Base-by-base conservation (phyloP, 2,113 vertebrate genomes). In the Vimba vimba region DNA sequence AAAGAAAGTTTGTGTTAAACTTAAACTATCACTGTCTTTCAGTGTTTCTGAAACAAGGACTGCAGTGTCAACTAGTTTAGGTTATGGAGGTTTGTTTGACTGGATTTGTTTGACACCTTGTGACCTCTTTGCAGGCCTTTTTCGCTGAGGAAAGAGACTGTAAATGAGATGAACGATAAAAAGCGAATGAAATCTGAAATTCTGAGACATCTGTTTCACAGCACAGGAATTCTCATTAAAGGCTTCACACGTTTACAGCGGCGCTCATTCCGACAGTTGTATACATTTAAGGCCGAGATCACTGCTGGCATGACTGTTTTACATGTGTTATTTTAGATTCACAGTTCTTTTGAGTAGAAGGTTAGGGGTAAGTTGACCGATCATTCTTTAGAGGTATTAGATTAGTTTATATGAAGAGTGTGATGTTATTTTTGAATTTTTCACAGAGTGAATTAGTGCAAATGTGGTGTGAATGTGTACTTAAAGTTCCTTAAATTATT, bases 131-230 rank as follows among this genome's bases (percentile, higher is more conserved):
- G 25, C 30, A 47, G 36, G n/a, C 15, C 62, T 76, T 77, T 77
- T 85, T 25, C 27, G 27, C 10, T 52, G 27, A 76, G 79, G 57
- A 8, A n/a, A 69, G 68, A 73, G 85, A 85, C 27, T 55, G 19
- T n/a, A 89, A 88, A 91, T 90, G 85, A 93, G 91, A 43, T 89
- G 89, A 88, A 90, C 88, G 77, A 36, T 84, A 88, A 84, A 91
- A 87, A 90, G 86, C 89, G 88, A 92, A 90, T 88, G 19, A 43
- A 76, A 92, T 91, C 57, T 90, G 86, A 91, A 89, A 93, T 88
- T 91, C 89, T 85, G 90, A 88, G 88, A 86, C 90, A 89, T 85
- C 87, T 90, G 90, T 90, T 93, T 83, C 88, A 86, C 90, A 86
- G 89, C 90, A 83, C 85, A 23, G 86, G 79, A 82, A 89, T 91